Percentiles rank a stretch among this genome's conserved stretches.
Conservation (phyloP, 2,888 invertebrate species). For the Acutogordius australiensis region DNA sequence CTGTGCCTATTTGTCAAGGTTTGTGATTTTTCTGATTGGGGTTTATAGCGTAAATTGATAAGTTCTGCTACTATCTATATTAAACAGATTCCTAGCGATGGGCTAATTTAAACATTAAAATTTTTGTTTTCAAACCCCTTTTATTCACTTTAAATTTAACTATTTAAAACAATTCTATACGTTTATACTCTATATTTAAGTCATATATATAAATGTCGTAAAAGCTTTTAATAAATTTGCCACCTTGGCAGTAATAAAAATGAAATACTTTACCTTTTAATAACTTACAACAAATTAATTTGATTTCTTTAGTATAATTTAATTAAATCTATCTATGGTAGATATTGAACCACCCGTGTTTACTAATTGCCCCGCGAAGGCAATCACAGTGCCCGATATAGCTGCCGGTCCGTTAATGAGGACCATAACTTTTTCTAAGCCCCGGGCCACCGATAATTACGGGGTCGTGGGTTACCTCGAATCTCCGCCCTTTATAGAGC, state of each 20-base stretch:
- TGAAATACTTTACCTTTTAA: neutral
- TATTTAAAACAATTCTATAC: too few relatives aligned
- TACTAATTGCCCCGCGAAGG: conserved; percentile 74
- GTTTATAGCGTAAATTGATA: too few relatives aligned
- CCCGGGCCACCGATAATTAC: neutral
- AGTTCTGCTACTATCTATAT: too few relatives aligned
- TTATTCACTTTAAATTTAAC: too few relatives aligned
- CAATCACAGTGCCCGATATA: conserved; percentile 58
- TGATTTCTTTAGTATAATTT: neutral
- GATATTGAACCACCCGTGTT: conserved; percentile 84
- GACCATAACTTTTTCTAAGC: conserved; percentile 55
- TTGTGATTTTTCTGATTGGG: too few relatives aligned
- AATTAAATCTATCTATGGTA: conserved; percentile 20
- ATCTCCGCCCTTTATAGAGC: conserved; percentile 12
- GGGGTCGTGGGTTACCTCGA: conserved; percentile 25
- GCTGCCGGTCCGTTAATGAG: conserved; percentile 50
- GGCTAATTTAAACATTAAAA: too few relatives aligned
- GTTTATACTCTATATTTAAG: too few relatives aligned
- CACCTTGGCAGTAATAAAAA: too few relatives aligned
- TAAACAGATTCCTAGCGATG: too few relatives aligned
- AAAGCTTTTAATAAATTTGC: too few relatives aligned
- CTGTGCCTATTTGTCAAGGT: neutral
- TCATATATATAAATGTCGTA: too few relatives aligned
- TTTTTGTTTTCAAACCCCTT: too few relatives aligned
- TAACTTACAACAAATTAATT: neutral